Evolutionary conservation across 1,140 invertebrate genomes (phyloP).

Genomic region (Halesus radiatus): DNA sequence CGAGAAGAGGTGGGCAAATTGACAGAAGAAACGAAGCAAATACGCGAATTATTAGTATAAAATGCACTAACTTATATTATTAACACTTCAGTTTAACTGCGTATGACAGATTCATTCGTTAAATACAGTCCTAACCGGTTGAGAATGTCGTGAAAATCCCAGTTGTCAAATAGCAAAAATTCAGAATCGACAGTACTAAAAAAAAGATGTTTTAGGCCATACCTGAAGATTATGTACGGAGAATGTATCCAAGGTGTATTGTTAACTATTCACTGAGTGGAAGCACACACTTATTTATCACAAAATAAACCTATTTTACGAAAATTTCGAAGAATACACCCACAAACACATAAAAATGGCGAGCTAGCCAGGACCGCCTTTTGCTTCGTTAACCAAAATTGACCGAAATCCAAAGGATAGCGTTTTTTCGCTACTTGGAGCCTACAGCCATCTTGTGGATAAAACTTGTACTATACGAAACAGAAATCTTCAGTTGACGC

Average conservation of each 20-base stretch:
- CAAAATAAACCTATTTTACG: conserved; percentile 8
- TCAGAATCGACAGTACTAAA: conserved; percentile 26
- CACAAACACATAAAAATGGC: conserved; percentile 51
- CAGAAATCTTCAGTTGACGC: neutral
- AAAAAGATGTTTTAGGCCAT: conserved; percentile 24
- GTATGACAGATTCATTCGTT: neutral
- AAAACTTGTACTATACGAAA: conserved; percentile 1
- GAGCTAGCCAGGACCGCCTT: conserved; percentile 46
- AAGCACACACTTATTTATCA: conserved; percentile 26
- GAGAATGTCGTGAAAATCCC: conserved; percentile 7
- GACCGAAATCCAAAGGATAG: conserved; percentile 1
- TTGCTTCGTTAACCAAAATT: conserved; percentile 14
- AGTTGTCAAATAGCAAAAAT: conserved; percentile 46
- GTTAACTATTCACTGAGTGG: conserved; percentile 5
- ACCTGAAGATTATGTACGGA: conserved; percentile 22
- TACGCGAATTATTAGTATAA: neutral
- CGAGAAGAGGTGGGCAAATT: neutral
- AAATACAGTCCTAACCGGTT: conserved; percentile 7
- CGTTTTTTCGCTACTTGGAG: conserved; percentile 33
- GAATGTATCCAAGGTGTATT: conserved; percentile 24
- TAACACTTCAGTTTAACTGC: neutral
- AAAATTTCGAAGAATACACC: conserved; percentile 36
- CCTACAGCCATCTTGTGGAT: conserved; percentile 13
- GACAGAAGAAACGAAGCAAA: neutral
- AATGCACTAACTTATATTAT: neutral